Conservation (phyloP, 2,113 vertebrate species). For the Penelope pileata region DNA sequence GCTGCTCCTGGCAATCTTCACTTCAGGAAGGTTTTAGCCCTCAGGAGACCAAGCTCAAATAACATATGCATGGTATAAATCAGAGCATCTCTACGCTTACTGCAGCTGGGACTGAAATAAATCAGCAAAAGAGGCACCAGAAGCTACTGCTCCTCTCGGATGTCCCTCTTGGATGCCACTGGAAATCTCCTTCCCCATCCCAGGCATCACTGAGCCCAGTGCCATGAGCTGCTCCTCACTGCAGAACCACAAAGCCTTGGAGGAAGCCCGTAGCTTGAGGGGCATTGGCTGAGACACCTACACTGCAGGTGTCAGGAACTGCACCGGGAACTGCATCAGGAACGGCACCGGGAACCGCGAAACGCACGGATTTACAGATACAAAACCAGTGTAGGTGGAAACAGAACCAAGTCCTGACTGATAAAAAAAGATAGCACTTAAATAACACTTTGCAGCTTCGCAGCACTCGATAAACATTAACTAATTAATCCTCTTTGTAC, state of each 20-base stretch:
- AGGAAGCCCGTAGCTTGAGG: fast-evolving
- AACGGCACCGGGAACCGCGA: neutral
- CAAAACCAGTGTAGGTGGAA: neutral
- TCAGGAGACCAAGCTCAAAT: neutral
- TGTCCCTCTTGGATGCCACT: neutral
- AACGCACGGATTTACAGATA: neutral
- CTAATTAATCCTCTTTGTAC: slow-evolving; percentile 37
- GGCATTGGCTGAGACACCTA: neutral
- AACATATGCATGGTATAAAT: fast-evolving
- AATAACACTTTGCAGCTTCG: slow-evolving; percentile 1
- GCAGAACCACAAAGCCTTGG: neutral
- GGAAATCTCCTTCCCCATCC: neutral
- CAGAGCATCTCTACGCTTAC: fast-evolving
- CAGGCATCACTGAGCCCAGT: fast-evolving
- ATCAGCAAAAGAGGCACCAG: neutral
- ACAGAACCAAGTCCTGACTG: neutral
- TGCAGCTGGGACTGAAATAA: neutral
- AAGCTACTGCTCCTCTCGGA: neutral
- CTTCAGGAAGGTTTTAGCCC: neutral
- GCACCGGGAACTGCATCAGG: fast-evolving
- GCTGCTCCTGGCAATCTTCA: neutral
- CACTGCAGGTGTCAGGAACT: fast-evolving
- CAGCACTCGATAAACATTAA: slow-evolving; percentile 39
- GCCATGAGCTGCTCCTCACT: neutral
- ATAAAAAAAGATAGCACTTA: slow-evolving; percentile 29